Conservation (phyloP, 2,113 vertebrate genomes). For the Actenoides lindsayi region DNA sequence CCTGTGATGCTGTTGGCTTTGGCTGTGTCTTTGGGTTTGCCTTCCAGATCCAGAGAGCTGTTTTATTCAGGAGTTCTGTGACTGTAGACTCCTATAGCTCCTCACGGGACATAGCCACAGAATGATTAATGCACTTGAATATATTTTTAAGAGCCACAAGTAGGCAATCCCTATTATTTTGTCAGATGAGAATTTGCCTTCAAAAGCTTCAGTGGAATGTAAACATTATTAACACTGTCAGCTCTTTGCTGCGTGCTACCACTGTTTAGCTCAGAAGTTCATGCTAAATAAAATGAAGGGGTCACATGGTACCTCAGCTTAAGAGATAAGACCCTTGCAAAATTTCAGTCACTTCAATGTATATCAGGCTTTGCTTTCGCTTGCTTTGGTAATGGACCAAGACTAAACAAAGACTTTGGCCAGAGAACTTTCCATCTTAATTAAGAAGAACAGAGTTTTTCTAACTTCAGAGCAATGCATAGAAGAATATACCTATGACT, state of each 20-base stretch:
- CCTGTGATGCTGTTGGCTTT: neutral
- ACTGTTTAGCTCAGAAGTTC: neutral
- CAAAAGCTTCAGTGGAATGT: neutral
- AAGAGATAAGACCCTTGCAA: neutral
- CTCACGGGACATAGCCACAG: neutral
- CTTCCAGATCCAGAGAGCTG: neutral
- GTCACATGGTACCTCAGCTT: neutral
- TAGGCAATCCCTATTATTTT: neutral
- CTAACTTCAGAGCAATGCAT: neutral
- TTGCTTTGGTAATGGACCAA: neutral
- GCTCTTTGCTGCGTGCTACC: neutral
- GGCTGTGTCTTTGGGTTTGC: neutral
- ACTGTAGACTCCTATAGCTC: neutral
- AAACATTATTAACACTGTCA: neutral
- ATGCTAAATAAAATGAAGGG: neutral
- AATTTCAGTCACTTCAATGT: neutral
- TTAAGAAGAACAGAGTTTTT: neutral
- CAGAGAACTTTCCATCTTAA: neutral
- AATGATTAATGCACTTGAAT: neutral
- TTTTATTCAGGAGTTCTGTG: neutral
- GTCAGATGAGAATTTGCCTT: neutral
- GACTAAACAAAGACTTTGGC: neutral
- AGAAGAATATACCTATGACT: neutral
- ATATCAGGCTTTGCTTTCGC: neutral
- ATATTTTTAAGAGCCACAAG: neutral